Percentiles rank a stretch among this genome's conserved stretches.
phyloP scores from a whole-genome alignment of 2,113 vertebrate genomes.

The Paradoxurus hermaphroditus region DNA sequence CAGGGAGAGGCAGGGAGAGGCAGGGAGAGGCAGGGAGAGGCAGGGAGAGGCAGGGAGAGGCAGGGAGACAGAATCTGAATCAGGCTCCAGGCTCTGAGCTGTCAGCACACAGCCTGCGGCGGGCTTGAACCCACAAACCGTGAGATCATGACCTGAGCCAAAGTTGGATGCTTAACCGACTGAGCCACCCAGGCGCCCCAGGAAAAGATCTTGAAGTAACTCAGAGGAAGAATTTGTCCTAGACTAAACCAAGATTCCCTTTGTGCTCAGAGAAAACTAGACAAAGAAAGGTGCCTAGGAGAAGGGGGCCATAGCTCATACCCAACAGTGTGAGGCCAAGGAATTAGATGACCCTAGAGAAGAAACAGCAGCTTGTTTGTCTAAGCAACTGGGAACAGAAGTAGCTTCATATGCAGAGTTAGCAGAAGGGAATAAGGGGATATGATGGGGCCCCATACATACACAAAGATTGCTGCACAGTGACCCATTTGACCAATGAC shows the following conservation, averaged over 20 bases:
- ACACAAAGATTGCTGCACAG: background rate
- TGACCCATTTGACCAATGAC: background rate
- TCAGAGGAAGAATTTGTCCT: background rate
- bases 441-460: background rate
- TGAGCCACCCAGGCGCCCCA: too few relatives aligned
- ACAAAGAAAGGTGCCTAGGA: background rate
- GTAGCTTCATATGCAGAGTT: background rate
- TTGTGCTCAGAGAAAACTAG: background rate
- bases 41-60: too few relatives aligned
- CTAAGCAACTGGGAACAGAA: background rate
- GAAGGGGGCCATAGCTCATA: rapidly evolving
- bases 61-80: too few relatives aligned
- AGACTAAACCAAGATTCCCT: background rate
- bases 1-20: too few relatives aligned
- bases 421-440: background rate
- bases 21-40: too few relatives aligned
- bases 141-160: too few relatives aligned
- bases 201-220: background rate
- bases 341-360: background rate
- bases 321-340: too few relatives aligned
- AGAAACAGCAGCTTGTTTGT: background rate
- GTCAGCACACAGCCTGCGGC: too few relatives aligned
- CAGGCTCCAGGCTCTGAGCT: too few relatives aligned
- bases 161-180: too few relatives aligned
- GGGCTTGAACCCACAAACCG: too few relatives aligned